Base-by-base conservation (phyloP, 2,888 invertebrate genomes). In the Heteromurus nitidus region DNA sequence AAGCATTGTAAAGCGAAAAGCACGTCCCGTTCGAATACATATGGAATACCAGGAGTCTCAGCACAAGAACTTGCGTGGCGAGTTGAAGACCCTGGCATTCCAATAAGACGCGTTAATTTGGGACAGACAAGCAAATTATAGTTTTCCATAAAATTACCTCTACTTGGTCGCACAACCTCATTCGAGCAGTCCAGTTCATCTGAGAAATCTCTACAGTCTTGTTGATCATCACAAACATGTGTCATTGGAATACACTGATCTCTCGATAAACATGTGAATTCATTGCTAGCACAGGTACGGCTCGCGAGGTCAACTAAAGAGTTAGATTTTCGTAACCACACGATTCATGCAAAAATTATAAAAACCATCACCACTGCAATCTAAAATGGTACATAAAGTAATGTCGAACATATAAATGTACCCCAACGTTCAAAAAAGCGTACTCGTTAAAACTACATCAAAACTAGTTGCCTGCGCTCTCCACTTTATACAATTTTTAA, bases 121-220 rank as follows among this genome's bases (percentile, higher is more conserved):
- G n/a, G n/a, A n/a, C n/a, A n/a, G n/a, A n/a, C n/a, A 62, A 62
- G 36, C 62, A 13, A 30, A 60, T 30, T 16, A n/a, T 24, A 60
- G 11, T n/a, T 18, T 31, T 36, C 31, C 44, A 18, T 64, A 64
- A 50, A 68, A 55, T 82, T 82, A 82, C 82, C 82, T 79, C 82
- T 79, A 68, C 74, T 79, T 22, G 42, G 58, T 31, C 82, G 82
- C 42, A 55, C 50, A 31, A 79, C 70, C 65, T 79, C 79, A 72
- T 72, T 72, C 18, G 65, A 50, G 89, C 92, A 92, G 89, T 91
- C 90, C 87, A 89, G 89, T 89, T 93, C 93, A 89, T 93, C 93
- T 87, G 92, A 92, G 88, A 90, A 89, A 89, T 93, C 93, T 86
- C 88, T 89, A 90, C 94, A 94, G 89, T 93, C 92, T 86, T 88